Conservation (phyloP, 2,113 vertebrate species). For the Scomber colias region DNA sequence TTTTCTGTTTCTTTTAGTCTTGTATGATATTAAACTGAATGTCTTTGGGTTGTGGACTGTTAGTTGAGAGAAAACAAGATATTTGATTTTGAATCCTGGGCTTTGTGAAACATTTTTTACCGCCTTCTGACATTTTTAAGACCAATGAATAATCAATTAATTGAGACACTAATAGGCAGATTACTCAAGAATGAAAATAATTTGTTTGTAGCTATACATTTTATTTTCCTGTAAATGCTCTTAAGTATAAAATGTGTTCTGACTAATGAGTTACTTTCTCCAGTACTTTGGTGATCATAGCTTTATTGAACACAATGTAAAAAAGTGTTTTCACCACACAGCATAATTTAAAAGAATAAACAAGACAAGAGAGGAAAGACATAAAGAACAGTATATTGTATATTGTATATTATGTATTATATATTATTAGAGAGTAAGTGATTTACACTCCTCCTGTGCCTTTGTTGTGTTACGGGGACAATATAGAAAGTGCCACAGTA, state of each 20-base stretch:
- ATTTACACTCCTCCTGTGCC: conserved; percentile 26
- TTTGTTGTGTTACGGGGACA: conserved; percentile 12
- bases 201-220: too few species aligned
- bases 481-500: background rate
- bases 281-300: background rate
- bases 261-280: background rate
- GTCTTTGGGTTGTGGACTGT: too few species aligned
- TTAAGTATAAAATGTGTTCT: background rate
- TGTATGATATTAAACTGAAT: too few species aligned
- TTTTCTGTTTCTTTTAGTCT: too few species aligned
- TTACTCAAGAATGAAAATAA: too few species aligned
- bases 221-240: background rate
- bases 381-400: background rate
- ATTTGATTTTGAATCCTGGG: too few species aligned
- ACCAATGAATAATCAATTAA: too few species aligned
- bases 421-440: conserved; percentile 1
- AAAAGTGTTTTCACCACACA: background rate
- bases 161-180: too few species aligned
- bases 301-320: background rate
- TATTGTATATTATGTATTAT: too few species aligned
- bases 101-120: too few species aligned
- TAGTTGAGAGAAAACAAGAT: too few species aligned
- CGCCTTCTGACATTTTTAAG: too few species aligned
- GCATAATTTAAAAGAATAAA: background rate
- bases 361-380: background rate